Evolutionary conservation across 64 coral and sea anemone species (phyloP).

Genomic region (Acropora yongei): DNA sequence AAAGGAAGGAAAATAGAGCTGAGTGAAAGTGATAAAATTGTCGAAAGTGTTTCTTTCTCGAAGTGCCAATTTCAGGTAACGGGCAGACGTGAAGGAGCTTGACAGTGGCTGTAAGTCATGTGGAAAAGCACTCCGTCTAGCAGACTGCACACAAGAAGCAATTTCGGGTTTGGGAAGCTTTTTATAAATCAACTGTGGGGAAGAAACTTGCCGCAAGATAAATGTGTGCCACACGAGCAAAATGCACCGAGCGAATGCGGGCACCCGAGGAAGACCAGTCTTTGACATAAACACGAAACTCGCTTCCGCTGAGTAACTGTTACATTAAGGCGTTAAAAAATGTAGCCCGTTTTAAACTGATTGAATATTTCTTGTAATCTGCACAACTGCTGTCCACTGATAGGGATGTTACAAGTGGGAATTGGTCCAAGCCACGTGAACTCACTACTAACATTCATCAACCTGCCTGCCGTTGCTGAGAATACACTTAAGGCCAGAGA

Average conservation of each 20-base stretch:
- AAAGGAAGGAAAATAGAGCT: too few relatives aligned
- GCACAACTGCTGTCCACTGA: background rate
- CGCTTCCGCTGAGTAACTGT: background rate
- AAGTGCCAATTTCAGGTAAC: too few relatives aligned
- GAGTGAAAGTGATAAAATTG: too few relatives aligned
- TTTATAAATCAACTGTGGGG: conserved; percentile 28
- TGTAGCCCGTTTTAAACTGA: background rate
- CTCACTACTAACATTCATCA: conserved; percentile 47
- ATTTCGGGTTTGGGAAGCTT: conserved; percentile 36
- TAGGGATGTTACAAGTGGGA: conserved; percentile 58
- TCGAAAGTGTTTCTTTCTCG: too few relatives aligned
- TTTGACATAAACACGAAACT: conserved; percentile 49
- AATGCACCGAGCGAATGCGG: conserved; percentile 23
- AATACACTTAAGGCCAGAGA: conserved; percentile 2
- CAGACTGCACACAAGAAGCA: conserved; percentile 29
- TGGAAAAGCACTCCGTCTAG: background rate
- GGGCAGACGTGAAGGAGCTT: background rate
- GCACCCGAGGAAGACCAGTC: background rate
- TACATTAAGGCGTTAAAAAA: too few relatives aligned
- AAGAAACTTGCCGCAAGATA: conserved; percentile 20
- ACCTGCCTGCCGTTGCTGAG: conserved; percentile 12
- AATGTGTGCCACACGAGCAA: conserved; percentile 45
- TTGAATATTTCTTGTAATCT: background rate
- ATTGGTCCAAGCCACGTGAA: conserved; percentile 59
- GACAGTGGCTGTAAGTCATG: conserved; percentile 7